Conservation (phyloP, 2,797 vertebrate genomes). For the Danio jaintianensis region DNA sequence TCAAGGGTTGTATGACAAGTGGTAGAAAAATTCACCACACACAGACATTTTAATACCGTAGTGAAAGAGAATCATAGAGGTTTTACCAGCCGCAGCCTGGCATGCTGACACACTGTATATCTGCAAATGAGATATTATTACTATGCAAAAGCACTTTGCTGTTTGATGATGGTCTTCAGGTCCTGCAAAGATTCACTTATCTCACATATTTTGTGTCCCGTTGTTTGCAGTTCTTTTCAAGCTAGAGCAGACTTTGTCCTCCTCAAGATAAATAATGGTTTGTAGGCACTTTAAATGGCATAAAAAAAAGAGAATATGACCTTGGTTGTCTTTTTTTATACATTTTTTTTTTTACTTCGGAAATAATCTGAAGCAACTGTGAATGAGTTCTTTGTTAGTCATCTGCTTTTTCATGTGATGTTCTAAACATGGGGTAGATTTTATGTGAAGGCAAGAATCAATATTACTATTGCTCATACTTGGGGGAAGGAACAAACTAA, state of each 20-base stretch:
- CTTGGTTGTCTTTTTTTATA: conserved; percentile 10
- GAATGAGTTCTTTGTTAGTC: conserved; percentile 54
- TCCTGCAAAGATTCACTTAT: neutral
- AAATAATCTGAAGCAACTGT: conserved; percentile 18
- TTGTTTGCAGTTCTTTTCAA: neutral
- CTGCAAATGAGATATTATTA: conserved; percentile 23
- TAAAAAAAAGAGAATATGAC: conserved; percentile 18
- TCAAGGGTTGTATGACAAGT: conserved; percentile 27
- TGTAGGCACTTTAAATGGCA: neutral
- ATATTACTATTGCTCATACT: neutral
- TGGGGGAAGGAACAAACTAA: conserved; percentile 3
- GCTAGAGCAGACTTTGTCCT: conserved; percentile 6
- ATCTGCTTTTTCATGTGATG: conserved; percentile 59
- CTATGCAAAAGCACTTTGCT: neutral
- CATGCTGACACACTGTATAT: conserved; percentile 13
- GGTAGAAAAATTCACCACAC: conserved; percentile 13
- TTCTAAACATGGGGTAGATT: conserved; percentile 11
- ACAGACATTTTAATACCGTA: neutral
- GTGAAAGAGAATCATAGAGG: conserved; percentile 22
- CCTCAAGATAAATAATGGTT: neutral
- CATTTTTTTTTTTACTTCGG: neutral
- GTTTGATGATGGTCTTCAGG: neutral
- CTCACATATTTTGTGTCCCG: neutral
- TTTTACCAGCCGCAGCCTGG: conserved; percentile 16
- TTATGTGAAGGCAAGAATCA: neutral